These are phyloP conservation scores for Perizoma affinitatum DNA, from an alignment of 2,888 invertebrate genomes.

Conservation along the genomic window DNA sequence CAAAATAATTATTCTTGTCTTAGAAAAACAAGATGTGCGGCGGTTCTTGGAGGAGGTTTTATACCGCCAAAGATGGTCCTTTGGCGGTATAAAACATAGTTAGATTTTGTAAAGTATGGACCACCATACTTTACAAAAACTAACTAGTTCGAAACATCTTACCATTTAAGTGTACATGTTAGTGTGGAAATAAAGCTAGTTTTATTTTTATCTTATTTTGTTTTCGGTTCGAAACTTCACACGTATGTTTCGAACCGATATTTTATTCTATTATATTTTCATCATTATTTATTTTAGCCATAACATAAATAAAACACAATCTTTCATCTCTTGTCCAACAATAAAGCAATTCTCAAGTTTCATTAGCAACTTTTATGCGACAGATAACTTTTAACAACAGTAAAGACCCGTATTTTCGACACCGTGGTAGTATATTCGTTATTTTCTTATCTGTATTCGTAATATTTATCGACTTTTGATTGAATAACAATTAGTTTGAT, in stretches of 20 bases:
- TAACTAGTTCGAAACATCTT: too few species aligned
- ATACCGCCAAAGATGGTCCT: too few species aligned
- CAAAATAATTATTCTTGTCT: too few species aligned
- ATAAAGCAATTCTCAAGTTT: slow-evolving; percentile 34
- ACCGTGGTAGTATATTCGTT: slow-evolving; percentile 12
- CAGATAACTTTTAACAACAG: slow-evolving; percentile 21
- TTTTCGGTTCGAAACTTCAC: too few species aligned
- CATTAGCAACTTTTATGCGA: slow-evolving; percentile 33
- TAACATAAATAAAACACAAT: slow-evolving; percentile 15
- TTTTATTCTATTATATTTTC: slow-evolving; percentile 1
- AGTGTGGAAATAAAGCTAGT: neutral
- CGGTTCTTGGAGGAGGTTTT: too few species aligned
- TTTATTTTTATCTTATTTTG: neutral
- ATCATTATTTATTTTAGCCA: slow-evolving; percentile 6
- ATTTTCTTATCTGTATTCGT: slow-evolving; percentile 3
- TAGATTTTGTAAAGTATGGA: too few species aligned
- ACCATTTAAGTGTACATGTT: neutral
- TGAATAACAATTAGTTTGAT: slow-evolving; percentile 28
- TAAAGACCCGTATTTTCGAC: neutral
- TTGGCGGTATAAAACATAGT: too few species aligned
- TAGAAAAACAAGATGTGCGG: too few species aligned
- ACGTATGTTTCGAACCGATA: too few species aligned
- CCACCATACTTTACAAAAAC: too few species aligned
- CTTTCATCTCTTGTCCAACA: slow-evolving; percentile 23
- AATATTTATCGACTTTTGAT: slow-evolving; percentile 18